Base-by-base conservation (phyloP, 2,113 vertebrate species). In the Gasterosteus aculeatus region DNA sequence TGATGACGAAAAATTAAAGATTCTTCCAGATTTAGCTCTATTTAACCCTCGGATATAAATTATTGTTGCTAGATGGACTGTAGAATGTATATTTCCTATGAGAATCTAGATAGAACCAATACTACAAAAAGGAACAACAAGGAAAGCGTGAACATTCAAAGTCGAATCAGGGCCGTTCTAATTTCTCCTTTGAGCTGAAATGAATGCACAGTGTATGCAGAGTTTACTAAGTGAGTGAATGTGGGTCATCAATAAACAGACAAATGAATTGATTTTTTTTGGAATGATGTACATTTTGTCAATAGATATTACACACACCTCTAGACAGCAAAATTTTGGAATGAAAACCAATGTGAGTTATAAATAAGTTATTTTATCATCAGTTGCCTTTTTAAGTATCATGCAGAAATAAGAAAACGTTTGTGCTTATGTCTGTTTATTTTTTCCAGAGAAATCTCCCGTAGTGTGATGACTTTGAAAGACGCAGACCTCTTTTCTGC, bases 1-100 rank as follows among this genome's bases (percentile, higher is more conserved):
- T 15, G 22, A 26, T 26, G 44, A 57, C 54, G 11, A 31, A 39
- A 53, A n/a, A 6, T 51, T 14, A 6, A 18, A 59, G 5, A 63
- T 64, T 46, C 76, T 77, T 76, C 64, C n/a, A 54, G 22, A 47
- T 57, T 58, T 6, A 33, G 7, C 1, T 67, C 9, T 72, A 26
- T 57, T 72, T 60, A 18, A 57, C 57, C 14, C 2, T 60, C 70
- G 35, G 51, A 18, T 62, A 56, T 56, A 29, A 57, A 41, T 10
- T 29, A 11, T 49, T 3, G 61, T 12, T 75, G 42, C 38, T 54
- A 63, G 8, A 35, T n/a, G 15, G n/a, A 72, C 19, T 59, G 4
- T 33, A 5, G 51, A 61, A 7, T 22, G 10, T 26, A 38, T 1
- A 42, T 53, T 53, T 58, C 10, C 35, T 29, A 7, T 0, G 7